Base-by-base conservation (phyloP, 2,888 invertebrate genomes). In the Imbricaverruca yamaguchii region DNA sequence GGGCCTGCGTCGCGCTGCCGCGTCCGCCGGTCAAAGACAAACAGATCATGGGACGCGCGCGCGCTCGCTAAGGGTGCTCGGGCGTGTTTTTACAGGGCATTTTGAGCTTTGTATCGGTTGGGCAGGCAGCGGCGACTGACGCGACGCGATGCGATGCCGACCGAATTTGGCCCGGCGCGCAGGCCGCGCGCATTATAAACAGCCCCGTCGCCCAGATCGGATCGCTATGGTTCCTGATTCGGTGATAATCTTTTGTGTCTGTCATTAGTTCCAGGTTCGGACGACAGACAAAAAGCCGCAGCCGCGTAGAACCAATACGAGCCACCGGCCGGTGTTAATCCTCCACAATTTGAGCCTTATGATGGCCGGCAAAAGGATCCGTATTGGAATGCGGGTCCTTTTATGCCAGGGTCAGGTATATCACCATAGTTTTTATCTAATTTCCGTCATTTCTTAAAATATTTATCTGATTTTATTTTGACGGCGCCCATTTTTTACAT, bases 231-330 rank as follows among this genome's bases (percentile, higher is more conserved):
- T 69, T 69, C 69, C 69, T 39, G 77, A 77, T 56, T 77, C 77
- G 77, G 77, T 77, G 77, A 77, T 77, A 77, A 77, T 77, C 77
- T 77, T 77, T 77, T 77, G 77, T 77, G 77, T 56, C 55, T 56
- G n/a, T 77, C 77, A 77, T 77, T 77, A 77, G 77, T 77, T 77
- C 77, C 77, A n/a, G 55, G 77, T n/a, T 56, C 77, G 56, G 56
- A n/a, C n/a, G 55, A 77, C 77, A 77, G 55, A 77, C 77, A 77
- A 77, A 56, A 77, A 53, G 77, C 53, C 77, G 56, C 77, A 56
- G 10, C 25, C 77, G 25, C 8, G 8, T 12, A 18, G 7, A 12
- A 12, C 77, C 69, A 53, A 56, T 77, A 77, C 8, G 77, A 77
- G 77, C 13, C 77, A 77, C n/a, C 12, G 18, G 55, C 53, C 77